Base-by-base conservation (phyloP, 2,797 vertebrate species). In the Chloroceryle inda region DNA sequence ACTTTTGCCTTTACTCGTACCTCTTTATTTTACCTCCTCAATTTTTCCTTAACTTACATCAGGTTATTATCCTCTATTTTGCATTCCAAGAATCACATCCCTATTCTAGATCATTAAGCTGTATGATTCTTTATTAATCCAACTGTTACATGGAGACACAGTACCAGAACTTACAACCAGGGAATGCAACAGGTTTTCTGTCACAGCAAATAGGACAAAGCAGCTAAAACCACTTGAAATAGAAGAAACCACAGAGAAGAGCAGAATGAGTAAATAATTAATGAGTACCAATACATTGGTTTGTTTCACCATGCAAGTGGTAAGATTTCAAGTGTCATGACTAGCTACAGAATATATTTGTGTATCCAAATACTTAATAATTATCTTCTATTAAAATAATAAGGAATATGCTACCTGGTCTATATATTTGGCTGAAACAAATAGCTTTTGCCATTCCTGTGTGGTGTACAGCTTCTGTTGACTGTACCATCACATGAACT, bases 181-280 rank as follows among this genome's bases (percentile, higher is more conserved):
- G 29, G 77, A n/a, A 82, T 27, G 79, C 80, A 90, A 62, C 77
- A 90, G 72, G 73, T 49, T 95, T 94, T 94, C 83, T 76, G 59
- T 88, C 67, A 66, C 47, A 78, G 15, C 20, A 17, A 9, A 55
- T 44, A 76, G n/a, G 63, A 86, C 67, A 91, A 52, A 49, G 53
- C 85, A 35, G 45, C 68, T 52, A 68, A 89, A 93, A 4, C 13
- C 29, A 45, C 59, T 79, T 44, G 68, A 82, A 90, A 1, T 69
- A 50, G 50, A 50, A 79, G 63, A 35, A 80, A 52, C 22, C n/a
- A 89, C 58, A 89, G 21, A 88, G 59, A 45, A 92, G 27, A 83
- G 33, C 7, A 75, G 55, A 88, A 89, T 16, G 20, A 63, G 24
- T 67, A 92, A 89, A 73, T 68, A 79, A 88, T 72, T 94, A 11